Evolutionary conservation across 2,888 invertebrate genomes (phyloP).

Genomic region (Leptinotarsa peninsularis): DNA sequence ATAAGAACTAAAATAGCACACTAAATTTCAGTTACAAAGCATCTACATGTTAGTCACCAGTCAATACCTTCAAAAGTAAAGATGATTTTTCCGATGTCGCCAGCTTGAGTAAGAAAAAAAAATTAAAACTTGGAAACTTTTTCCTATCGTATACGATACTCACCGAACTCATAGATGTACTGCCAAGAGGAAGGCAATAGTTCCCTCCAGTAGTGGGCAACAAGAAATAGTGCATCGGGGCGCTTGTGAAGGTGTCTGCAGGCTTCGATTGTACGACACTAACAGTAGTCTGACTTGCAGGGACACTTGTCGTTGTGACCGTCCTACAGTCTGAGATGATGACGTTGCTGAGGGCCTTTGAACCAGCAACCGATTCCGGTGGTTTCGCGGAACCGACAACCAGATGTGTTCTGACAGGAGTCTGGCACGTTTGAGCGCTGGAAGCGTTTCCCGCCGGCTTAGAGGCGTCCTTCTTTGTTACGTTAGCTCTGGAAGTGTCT

Average conservation of each 20-base stretch:
- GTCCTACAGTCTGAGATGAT: neutral
- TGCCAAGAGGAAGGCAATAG: constrained; percentile 47
- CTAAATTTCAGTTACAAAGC: neutral
- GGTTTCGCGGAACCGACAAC: neutral
- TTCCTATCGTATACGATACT: constrained; percentile 47
- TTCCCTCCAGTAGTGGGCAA: constrained; percentile 52
- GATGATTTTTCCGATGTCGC: constrained; percentile 7
- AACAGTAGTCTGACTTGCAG: constrained; percentile 9
- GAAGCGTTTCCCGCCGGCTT: neutral
- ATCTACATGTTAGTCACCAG: constrained; percentile 15
- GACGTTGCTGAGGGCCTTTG: constrained; percentile 2
- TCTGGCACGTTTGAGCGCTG: neutral
- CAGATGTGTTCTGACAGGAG: neutral
- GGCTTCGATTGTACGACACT: constrained; percentile 32
- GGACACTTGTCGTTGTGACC: neutral
- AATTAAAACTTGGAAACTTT: constrained; percentile 1
- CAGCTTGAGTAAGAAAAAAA: constrained; percentile 1
- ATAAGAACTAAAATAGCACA: neutral
- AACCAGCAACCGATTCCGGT: neutral
- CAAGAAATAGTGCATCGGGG: constrained; percentile 42
- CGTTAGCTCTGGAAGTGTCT: neutral
- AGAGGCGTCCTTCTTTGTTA: neutral
- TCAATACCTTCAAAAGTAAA: constrained; percentile 26
- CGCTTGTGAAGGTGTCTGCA: constrained; percentile 21
- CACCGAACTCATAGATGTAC: constrained; percentile 57